phyloP scores from a whole-genome alignment of 1,140 invertebrate genomes.

The Drosophila aff. region DNA sequence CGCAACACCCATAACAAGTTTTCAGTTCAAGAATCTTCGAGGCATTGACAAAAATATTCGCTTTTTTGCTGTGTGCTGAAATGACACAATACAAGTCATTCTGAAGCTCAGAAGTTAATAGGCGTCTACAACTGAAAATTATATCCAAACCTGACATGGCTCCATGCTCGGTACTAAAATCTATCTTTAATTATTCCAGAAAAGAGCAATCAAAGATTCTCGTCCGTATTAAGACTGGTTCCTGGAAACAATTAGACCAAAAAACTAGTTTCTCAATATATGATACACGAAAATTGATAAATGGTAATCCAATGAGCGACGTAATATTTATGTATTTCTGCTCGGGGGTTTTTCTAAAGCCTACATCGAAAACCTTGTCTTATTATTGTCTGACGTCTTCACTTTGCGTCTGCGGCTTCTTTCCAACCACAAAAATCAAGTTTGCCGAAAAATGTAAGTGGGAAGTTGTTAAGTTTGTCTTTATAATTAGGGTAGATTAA shows the following conservation, averaged over 20 bases:
- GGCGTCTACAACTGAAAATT: slow-evolving; percentile 14
- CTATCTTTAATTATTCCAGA: slow-evolving; percentile 15
- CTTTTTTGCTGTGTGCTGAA: neutral
- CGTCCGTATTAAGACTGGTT: slow-evolving; percentile 13
- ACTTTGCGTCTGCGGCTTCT: slow-evolving; percentile 1
- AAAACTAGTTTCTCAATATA: slow-evolving; percentile 12
- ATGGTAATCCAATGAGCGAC: slow-evolving; percentile 16
- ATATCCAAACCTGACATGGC: neutral
- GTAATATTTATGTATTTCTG: slow-evolving; percentile 22
- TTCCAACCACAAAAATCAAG: slow-evolving; percentile 1
- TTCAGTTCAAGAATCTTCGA: slow-evolving; percentile 25
- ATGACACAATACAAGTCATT: slow-evolving; percentile 15
- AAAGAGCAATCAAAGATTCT: neutral
- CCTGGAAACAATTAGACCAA: slow-evolving; percentile 36
- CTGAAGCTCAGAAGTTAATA: slow-evolving; percentile 12
- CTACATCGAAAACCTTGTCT: slow-evolving; percentile 26
- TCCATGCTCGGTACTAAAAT: slow-evolving; percentile 7
- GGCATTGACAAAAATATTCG: slow-evolving; percentile 20
- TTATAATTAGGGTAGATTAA: slow-evolving; percentile 15
- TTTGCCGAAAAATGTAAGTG: slow-evolving; percentile 12
- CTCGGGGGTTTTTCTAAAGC: slow-evolving; percentile 39
- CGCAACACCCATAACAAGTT: slow-evolving; percentile 36
- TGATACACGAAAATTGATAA: slow-evolving; percentile 13
- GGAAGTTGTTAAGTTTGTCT: slow-evolving; percentile 14
- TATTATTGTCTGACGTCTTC: slow-evolving; percentile 17